Percentiles rank a stretch among this genome's conserved stretches.
Conservation (phyloP, 2,888 invertebrate genomes). For the Eupeodes luniger region DNA sequence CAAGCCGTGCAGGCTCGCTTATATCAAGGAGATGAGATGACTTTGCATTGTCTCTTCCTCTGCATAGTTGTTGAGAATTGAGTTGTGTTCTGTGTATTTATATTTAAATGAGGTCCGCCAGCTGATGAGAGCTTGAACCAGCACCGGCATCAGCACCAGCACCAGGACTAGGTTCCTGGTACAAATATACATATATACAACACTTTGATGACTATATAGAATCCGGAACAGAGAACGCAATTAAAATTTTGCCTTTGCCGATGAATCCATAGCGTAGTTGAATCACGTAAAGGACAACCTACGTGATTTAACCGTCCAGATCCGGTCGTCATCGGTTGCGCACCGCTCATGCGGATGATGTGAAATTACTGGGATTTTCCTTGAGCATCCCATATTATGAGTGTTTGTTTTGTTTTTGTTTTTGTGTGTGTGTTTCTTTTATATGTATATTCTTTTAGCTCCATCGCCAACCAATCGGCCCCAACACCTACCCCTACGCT, state of each 20-base stretch:
- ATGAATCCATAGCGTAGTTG: constrained; percentile 53
- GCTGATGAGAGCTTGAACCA: constrained; percentile 13
- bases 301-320: constrained; percentile 62
- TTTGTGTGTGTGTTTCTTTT: background rate
- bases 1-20: background rate
- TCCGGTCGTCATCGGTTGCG: constrained; percentile 35
- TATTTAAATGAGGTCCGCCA: constrained; percentile 62
- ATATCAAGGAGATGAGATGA: constrained; percentile 32
- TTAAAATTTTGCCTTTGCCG: constrained; percentile 57
- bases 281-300: constrained; percentile 72
- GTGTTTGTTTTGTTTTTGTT: constrained; percentile 10
- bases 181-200: background rate
- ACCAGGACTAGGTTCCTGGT: background rate
- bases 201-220: constrained; percentile 12
- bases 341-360: constrained; percentile 44
- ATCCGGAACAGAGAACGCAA: constrained; percentile 54
- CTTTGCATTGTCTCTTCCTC: constrained; percentile 52
- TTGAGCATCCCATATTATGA: constrained; percentile 48
- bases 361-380: constrained; percentile 65
- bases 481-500: background rate
- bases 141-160: background rate
- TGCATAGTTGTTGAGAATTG: constrained; percentile 30
- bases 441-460: background rate
- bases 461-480: background rate
- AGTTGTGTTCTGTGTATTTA: constrained; percentile 60